Evolutionary conservation across 1,140 invertebrate species (phyloP), one percentile per base, ranked within the genome.

Genomic region (Copidosoma floridanum): DNA sequence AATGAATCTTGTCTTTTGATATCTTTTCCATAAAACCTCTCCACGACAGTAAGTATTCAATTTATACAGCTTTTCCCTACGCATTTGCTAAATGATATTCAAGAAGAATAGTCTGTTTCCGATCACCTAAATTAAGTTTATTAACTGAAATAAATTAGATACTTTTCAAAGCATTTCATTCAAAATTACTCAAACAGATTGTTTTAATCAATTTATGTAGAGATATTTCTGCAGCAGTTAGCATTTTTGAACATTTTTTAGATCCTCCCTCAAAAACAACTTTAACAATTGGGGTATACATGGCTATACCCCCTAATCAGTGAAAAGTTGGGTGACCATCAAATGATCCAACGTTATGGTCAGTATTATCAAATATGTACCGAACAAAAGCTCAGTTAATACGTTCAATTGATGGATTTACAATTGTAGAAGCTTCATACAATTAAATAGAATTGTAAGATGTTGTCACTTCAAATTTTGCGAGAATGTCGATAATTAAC

Each of bases 361-460:
- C 73, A 5, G 72, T 68, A 64, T 74, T 76, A 57, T 78, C 74
- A 60, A 67, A 71, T 24, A 72, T 66, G 51, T 69, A 75, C 63
- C 77, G 74, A 26, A 65, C 16, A 61, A 69, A 72, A 27, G 59
- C 51, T 53, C 32, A 12, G 18, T 55, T 35, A 20, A 69, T 46
- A 18, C 41, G 12, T 10, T 26, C 27, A 23, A 61, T 26, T 44
- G 58, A 50, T 35, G 60, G 66, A 54, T 67, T 24, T 8, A 68
- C 44, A 27, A 71, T 65, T 48, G 62, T 43, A 3, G 71, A 70
- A 50, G 57, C 56, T 69, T 74, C 67, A 65, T 67, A 74, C 40
- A 51, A 23, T 51, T 26, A 23, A n/a, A 43, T 48, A 20, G 58
- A 44, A 14, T 26, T 41, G 41, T 65, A 67, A 32, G 57, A 62